Conservation (phyloP, 2,888 invertebrate genomes). For the Drosophila leonis region DNA sequence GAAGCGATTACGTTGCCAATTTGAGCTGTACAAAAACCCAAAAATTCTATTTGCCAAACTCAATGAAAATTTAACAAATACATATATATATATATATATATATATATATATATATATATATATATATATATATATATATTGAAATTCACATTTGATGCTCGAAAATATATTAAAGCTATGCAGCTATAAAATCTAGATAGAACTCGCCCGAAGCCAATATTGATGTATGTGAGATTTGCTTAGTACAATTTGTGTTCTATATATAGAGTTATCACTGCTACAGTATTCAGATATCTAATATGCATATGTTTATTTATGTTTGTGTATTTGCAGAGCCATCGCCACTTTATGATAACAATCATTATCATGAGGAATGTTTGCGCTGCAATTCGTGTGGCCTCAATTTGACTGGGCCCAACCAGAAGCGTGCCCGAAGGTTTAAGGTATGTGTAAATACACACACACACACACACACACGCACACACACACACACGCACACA, state of each 20-base stretch:
- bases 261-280: neutral
- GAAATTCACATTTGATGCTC: neutral
- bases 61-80: neutral
- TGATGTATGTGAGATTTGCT: neutral
- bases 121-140: neutral
- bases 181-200: neutral
- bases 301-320: neutral
- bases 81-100: neutral
- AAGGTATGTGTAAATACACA: constrained; percentile 83
- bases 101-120: neutral
- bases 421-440: constrained; percentile 89
- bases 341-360: constrained; percentile 96
- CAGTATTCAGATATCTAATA: neutral
- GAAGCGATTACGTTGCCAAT: neutral
- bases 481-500: neutral
- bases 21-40: neutral
- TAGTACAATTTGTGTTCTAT: neutral
- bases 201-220: neutral
- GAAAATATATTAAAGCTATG: neutral
- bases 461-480: constrained; percentile 14
- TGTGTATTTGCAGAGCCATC: constrained; percentile 91
- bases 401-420: constrained; percentile 96
- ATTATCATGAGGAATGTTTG: constrained; percentile 98
- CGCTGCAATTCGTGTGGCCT: constrained; percentile 98
- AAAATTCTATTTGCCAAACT: neutral